phyloP scores from a whole-genome alignment of 2,113 vertebrate species.

The Parus major region DNA sequence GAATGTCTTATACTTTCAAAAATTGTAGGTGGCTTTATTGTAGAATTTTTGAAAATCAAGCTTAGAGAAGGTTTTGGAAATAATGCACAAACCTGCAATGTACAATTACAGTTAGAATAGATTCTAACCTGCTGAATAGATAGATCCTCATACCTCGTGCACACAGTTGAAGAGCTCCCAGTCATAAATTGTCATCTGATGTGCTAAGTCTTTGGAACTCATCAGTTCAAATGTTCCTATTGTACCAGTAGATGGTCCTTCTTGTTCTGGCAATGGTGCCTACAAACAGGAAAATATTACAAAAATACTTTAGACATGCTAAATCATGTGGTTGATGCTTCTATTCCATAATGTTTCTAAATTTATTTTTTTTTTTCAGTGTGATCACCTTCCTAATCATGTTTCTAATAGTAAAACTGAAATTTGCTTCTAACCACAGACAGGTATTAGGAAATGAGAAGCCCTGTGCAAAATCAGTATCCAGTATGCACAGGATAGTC shows the following conservation, averaged over 20 bases:
- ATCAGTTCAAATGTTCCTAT: slow-evolving; percentile 91
- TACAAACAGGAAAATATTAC: slow-evolving; percentile 47
- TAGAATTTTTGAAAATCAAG: not conserved
- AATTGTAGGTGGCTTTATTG: not conserved
- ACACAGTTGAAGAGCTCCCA: slow-evolving; percentile 99
- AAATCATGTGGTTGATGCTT: not conserved
- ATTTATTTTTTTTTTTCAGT: not conserved
- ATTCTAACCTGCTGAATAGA: not conserved
- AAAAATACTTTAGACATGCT: slow-evolving; percentile 18
- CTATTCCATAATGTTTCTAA: not conserved
- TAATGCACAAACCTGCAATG: not conserved
- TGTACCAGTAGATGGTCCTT: slow-evolving; percentile 88
- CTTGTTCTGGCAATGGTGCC: slow-evolving; percentile 93
- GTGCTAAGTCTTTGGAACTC: slow-evolving; percentile 96
- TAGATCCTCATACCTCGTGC: slow-evolving; percentile 84
- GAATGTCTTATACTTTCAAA: not conserved
- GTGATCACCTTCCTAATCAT: not conserved
- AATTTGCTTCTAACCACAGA: not conserved
- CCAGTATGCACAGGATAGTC: not conserved
- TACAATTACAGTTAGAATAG: too few relatives aligned
- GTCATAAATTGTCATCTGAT: slow-evolving; percentile 94
- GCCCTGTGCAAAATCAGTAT: not conserved
- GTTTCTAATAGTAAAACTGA: not conserved
- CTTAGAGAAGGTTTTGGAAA: not conserved
- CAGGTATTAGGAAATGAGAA: not conserved